These are phyloP conservation scores for Anas acuta DNA, from an alignment of 2,797 vertebrate species.

Conservation along the genomic window DNA sequence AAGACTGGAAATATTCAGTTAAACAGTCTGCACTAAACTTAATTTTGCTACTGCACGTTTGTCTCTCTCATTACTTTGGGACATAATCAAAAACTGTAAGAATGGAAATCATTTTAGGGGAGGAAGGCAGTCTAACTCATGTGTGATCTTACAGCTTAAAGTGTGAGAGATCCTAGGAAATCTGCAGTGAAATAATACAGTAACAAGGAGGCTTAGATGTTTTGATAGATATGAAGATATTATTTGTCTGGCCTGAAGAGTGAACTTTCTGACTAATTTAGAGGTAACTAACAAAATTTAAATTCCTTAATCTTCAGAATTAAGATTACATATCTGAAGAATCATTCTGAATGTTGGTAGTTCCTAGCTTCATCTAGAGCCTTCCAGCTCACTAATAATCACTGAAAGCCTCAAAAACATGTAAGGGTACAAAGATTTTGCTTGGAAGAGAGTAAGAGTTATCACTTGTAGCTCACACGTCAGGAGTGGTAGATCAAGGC, in stretches of 20 bases:
- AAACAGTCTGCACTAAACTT: not conserved
- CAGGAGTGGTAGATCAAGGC: not conserved
- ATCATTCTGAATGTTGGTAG: not conserved
- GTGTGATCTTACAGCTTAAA: not conserved
- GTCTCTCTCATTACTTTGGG: not conserved
- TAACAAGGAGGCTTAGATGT: not conserved
- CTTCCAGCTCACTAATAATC: accelerated
- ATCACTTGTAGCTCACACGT: not conserved
- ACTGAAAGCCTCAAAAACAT: not conserved
- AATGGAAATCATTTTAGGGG: not conserved
- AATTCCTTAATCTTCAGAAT: not conserved
- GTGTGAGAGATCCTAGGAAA: not conserved
- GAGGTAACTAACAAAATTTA: not conserved
- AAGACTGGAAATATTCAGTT: not conserved
- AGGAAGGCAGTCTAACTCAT: not conserved
- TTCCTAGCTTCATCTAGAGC: not conserved
- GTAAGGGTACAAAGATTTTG: not conserved
- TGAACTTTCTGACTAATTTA: not conserved
- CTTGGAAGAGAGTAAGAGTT: not conserved
- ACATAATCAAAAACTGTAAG: not conserved
- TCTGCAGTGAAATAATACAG: not conserved
- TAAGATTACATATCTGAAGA: not conserved
- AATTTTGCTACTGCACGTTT: not conserved
- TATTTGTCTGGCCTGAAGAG: not conserved
- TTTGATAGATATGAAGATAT: not conserved